Conservation (phyloP, 1,140 invertebrate species). For the Apocrypta bakeri region DNA sequence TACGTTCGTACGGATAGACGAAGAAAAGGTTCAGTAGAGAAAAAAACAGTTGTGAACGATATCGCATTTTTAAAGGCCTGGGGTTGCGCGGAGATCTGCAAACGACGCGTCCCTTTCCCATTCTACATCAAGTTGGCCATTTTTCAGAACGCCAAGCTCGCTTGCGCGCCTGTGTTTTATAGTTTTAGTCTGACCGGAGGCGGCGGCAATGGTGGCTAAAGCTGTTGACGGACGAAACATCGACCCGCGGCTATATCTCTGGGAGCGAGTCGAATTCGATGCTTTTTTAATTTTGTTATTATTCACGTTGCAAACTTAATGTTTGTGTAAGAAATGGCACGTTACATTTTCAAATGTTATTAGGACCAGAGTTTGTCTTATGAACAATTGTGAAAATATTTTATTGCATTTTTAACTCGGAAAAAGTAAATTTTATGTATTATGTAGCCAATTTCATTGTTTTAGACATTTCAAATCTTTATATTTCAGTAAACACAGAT, state of each 20-base stretch:
- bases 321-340: neutral
- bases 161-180: slow-evolving; percentile 16
- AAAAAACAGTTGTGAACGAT: neutral
- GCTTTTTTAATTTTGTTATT: neutral
- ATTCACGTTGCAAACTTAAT: neutral
- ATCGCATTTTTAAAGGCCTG: neutral
- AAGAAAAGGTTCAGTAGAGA: neutral
- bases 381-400: too few species aligned
- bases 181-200: slow-evolving; percentile 17
- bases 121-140: slow-evolving; percentile 4
- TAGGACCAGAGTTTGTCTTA: too few species aligned
- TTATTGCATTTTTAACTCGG: too few species aligned
- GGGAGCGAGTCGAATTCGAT: neutral
- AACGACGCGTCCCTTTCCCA: neutral
- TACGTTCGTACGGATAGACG: neutral
- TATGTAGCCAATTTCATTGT: too few species aligned
- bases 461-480: too few species aligned
- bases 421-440: too few species aligned
- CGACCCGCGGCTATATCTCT: slow-evolving; percentile 13
- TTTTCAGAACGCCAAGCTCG: slow-evolving; percentile 14
- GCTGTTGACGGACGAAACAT: neutral
- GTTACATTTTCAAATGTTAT: too few species aligned
- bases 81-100: neutral
- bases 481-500: too few species aligned
- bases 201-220: neutral